A percentile compares a stretch with the other conserved stretches of the same genome.
Evolutionary conservation across 2,113 vertebrate species (phyloP).

Genomic region (Agapornis roseicollis): DNA sequence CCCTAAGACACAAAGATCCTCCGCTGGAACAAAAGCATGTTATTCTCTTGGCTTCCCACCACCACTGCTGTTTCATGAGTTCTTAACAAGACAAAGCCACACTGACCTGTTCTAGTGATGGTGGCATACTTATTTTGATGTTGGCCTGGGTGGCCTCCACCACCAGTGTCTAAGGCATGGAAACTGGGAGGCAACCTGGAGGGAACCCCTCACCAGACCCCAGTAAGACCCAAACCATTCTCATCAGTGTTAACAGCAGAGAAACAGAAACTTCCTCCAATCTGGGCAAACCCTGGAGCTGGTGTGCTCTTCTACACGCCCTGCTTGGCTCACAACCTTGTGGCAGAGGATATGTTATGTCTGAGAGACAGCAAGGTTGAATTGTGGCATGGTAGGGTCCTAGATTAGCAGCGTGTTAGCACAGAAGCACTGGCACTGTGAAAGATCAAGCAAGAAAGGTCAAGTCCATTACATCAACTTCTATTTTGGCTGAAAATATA

Average conservation of each 20-base stretch:
- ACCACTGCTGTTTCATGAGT: not conserved
- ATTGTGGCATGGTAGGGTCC: not conserved
- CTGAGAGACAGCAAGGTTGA: not conserved
- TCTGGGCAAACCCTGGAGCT: not conserved
- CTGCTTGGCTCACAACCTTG: rapidly evolving
- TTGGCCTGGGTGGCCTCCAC: not conserved
- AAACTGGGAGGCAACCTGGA: not conserved
- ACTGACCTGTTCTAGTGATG: not conserved
- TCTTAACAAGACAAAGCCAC: not conserved
- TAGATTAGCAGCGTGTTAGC: not conserved
- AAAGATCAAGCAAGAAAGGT: not conserved
- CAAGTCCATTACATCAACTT: not conserved
- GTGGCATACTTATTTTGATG: not conserved
- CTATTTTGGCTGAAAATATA: not conserved
- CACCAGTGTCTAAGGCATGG: not conserved
- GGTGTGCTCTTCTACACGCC: not conserved
- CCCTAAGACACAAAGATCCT: not conserved
- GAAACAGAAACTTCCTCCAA: not conserved
- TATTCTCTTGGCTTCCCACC: not conserved
- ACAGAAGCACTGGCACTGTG: not conserved
- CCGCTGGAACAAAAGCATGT: not conserved
- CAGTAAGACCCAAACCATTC: not conserved
- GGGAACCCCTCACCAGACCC: not conserved
- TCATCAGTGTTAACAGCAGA: not conserved
- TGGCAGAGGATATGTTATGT: not conserved